phyloP scores from a whole-genome alignment of 2,113 vertebrate species.

The Pterocles gutturalis region DNA sequence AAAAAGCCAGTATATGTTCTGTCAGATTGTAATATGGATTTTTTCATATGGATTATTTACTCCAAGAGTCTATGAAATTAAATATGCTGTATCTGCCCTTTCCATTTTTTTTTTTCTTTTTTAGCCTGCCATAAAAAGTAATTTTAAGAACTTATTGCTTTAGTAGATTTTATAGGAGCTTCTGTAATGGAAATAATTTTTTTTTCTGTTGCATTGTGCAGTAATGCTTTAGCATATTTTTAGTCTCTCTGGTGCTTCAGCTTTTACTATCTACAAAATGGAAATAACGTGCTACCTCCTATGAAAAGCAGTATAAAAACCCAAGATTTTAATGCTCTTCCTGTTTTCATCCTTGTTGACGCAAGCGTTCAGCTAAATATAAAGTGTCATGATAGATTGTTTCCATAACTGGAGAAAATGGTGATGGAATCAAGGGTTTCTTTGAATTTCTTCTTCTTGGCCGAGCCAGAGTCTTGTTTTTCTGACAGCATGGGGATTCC shows the following conservation, averaged over 20 bases:
- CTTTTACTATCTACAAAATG: slow-evolving; percentile 20
- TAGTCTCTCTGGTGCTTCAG: not conserved
- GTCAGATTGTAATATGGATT: not conserved
- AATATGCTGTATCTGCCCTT: not conserved
- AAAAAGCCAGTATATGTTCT: not conserved
- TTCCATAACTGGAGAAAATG: slow-evolving; percentile 35
- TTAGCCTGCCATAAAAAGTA: not conserved
- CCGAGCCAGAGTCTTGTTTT: not conserved
- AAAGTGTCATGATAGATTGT: slow-evolving; percentile 22
- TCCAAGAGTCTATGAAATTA: not conserved
- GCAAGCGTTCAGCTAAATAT: slow-evolving; percentile 13
- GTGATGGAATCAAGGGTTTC: not conserved
- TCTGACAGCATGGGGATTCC: not conserved
- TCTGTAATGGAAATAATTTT: not conserved
- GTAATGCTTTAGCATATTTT: not conserved
- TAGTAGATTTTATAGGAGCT: slow-evolving; percentile 1
- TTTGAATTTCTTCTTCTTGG: not conserved
- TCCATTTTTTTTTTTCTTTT: not conserved
- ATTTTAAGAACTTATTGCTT: not conserved
- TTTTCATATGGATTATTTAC: not conserved
- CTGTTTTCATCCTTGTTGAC: slow-evolving; percentile 49
- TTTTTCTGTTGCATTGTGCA: not conserved
- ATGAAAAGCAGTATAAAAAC: not conserved
- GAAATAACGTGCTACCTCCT: not conserved
- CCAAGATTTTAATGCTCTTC: slow-evolving; percentile 28